Conservation (phyloP, 2,113 vertebrate genomes). For the Syrmaticus mikado region DNA sequence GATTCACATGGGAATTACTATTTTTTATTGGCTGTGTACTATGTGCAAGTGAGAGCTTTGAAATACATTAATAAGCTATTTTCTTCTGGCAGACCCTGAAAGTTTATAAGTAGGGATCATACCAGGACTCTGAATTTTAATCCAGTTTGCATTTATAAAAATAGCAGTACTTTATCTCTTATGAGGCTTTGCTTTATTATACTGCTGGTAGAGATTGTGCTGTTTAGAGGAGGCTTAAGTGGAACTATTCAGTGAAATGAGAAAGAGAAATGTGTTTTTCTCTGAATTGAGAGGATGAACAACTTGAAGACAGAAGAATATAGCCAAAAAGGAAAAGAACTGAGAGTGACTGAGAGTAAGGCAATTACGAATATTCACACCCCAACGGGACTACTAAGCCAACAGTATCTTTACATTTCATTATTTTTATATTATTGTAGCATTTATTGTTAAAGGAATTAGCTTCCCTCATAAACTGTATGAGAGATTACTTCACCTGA, state of each 20-base stretch:
- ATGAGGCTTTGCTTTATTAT: constrained; percentile 3
- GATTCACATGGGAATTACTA: background rate
- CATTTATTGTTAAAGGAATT: background rate
- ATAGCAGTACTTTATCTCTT: constrained; percentile 3
- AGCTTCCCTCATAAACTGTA: background rate
- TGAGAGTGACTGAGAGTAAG: background rate
- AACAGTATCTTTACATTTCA: background rate
- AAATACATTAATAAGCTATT: constrained; percentile 23
- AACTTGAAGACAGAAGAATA: constrained; percentile 8
- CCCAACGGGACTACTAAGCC: background rate
- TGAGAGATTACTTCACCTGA: background rate
- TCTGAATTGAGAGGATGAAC: background rate
- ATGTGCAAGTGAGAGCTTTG: background rate
- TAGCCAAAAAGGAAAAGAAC: constrained; percentile 13
- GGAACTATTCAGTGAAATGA: background rate
- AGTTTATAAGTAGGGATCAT: constrained; percentile 5
- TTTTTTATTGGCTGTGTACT: constrained; percentile 6
- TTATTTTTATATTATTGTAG: constrained; percentile 5
- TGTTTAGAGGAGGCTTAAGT: background rate
- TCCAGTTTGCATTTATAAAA: constrained; percentile 33
- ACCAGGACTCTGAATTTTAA: constrained; percentile 33
- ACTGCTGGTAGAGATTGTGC: background rate
- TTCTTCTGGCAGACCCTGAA: background rate
- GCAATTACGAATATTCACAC: constrained; percentile 19
- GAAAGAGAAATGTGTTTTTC: constrained; percentile 10